Base-by-base conservation (phyloP, 2,797 vertebrate species). In the Hypotaenidia okinawae region DNA sequence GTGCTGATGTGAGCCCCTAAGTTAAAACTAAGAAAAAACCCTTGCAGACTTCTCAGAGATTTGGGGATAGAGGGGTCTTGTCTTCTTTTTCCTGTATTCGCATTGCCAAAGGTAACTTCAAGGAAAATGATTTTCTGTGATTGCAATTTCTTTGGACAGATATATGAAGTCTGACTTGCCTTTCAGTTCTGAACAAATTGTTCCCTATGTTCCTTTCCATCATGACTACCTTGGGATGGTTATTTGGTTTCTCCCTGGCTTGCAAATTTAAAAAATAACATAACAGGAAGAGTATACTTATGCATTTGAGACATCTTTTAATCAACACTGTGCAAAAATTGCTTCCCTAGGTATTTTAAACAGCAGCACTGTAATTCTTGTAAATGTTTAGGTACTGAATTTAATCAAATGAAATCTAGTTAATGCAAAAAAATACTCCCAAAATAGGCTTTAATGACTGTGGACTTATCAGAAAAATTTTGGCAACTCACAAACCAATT, bases 251-350 rank as follows among this genome's bases (percentile, higher is more conserved):
- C 43, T 93, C 10, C 9, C n/a, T 66, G 39, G 47, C 17, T 72
- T 9, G 1, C 45, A 95, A 86, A 79, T 78, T 75, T 7, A 63
- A 90, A 83, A 90, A 89, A 84, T 19, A 84, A 70, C 35, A 61
- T 4, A 45, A 69, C 84, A 78, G 21, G 39, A 51, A 84, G 76
- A 90, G 11, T 30, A 57, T 15, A 58, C 27, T 63, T 87, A 21
- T 28, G 84, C 81, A 32, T 90, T 90, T 72, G 92, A 96, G 27
- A 17, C 35, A n/a, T 58, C 9, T 72, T 95, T 96, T 87, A 95
- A 94, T 89, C 72, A 92, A 82, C 68, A 75, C 14, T 1, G 1
- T 8, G 35, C 52, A 57, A 93, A 88, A 84, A 61, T 32, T 67
- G 1, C 14, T 82, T 94, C 67, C 57, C 33, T 70, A 30, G 58